Evolutionary conservation across 2,888 invertebrate species (phyloP), one percentile per base, ranked within the genome.

Genomic region (Agrotis segetum): DNA sequence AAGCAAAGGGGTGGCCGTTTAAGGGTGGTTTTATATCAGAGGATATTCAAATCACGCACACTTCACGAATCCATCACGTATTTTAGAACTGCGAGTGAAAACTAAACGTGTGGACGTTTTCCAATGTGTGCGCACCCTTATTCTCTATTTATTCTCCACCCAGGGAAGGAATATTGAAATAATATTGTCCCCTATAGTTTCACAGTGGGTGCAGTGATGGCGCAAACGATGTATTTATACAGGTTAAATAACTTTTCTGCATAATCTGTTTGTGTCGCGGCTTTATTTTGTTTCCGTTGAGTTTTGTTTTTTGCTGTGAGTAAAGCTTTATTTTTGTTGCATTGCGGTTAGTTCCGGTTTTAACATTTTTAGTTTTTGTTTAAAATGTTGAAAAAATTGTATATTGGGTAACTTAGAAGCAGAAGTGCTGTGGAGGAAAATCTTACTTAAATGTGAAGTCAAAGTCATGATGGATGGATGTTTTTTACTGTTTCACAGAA

Each of bases 131-230:
- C 13, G 56, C 11, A 47, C 24, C 64, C 29, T 55, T 47, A 64
- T 24, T 24, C 16, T 55, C 29, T 62, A 29, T 79, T 75, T 75
- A 65, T 79, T 79, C 21, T 60, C 53, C 55, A 67, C 71, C 71
- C 19, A 40, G 24, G 50, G 67, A 21, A 52, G 17, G 67, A 66
- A 68, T 71, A 80, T 80, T 77, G 74, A 74, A 77, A 77, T 77
- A 77, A 77, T 65, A 63, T 60, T 47, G 65, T 71, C 40, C 59
- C 50, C 58, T 58, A 29, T 64, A 66, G 60, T 70, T 62, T 49
- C 16, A 56, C 60, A 44, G 62, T 49, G 59, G 53, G 47, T 56
- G 69, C 44, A 59, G 53, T 55, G 49, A 53, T 50, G 59, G 59
- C 55, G 47, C 64, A 58, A 73, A 80, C 70, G 71, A 50, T 11